Evolutionary conservation across 2,113 vertebrate species (phyloP), one percentile per base, ranked within the genome.

Genomic region (Pomatorhinus ruficollis): DNA sequence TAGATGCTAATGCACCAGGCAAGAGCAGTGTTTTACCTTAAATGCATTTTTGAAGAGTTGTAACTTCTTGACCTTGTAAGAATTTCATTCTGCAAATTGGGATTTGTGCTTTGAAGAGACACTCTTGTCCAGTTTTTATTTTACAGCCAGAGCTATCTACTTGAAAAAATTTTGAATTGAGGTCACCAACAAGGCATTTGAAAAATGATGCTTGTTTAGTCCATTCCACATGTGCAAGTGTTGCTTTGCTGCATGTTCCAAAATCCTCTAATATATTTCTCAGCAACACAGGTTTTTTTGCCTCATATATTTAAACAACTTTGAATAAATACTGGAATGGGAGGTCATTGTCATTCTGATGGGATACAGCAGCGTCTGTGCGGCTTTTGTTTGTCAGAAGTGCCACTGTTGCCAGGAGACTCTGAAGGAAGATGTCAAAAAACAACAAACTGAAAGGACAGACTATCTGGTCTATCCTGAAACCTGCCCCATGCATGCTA

Each of bases 361-460:
- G n/a, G 80, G 94, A 97, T 96, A 86, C 92, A 93, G 85, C 59
- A 91, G 60, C 88, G 44, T 95, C 96, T 97, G 79, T 96, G 83
- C 87, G 95, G 93, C 75, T 97, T 97, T 90, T 97, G 81, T 97
- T 97, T 97, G 82, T 91, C 59, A 96, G 83, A 97, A 97, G 79
- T 86, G 45, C 54, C 86, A 61, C 87, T 96, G 97, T 97, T 97
- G 97, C 97, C 97, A 93, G 91, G 97, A 96, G 93, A 98, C 96
- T 94, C 90, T 83, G 91, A 96, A 78, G 83, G 85, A 97, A 97
- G 94, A 96, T 97, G 97, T 97, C 97, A 96, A 92, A 97, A 97
- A 83, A 84, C 87, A 87, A 94, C 90, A 96, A 95, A 77, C 61
- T 93, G 77, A 97, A 97, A 97, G 93, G 91, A 97, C 89, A 96